Conservation (phyloP, 1,140 invertebrate species). For the Rhynchophorus ferrugineus region DNA sequence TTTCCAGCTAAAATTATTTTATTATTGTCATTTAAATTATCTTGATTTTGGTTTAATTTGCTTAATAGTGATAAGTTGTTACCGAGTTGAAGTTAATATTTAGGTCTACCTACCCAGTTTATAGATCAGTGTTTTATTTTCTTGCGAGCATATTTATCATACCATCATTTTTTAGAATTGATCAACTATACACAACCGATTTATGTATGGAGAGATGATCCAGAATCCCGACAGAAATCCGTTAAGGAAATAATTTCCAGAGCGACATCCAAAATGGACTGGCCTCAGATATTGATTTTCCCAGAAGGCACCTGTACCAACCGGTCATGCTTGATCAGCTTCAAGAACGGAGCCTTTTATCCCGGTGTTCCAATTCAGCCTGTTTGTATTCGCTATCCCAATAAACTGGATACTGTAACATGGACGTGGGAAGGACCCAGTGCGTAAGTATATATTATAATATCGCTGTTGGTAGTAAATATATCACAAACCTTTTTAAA, state of each 20-base stretch:
- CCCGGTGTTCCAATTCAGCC: conserved; percentile 93
- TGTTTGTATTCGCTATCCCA: conserved; percentile 85
- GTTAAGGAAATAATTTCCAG: conserved; percentile 84
- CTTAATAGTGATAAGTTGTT: too few species aligned
- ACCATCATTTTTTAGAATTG: conserved; percentile 69
- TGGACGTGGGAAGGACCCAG: conserved; percentile 98
- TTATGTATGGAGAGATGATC: conserved; percentile 87
- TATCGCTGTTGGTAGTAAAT: neutral
- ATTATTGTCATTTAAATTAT: too few species aligned
- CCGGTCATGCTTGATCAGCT: conserved; percentile 86
- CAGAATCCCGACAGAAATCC: conserved; percentile 83
- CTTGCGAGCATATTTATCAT: too few species aligned
- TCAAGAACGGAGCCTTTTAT: conserved; percentile 82
- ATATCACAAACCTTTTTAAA: too few species aligned
- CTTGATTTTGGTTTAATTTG: too few species aligned
- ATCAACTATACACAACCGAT: conserved; percentile 92
- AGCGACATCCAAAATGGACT: conserved; percentile 73
- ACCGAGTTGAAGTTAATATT: conserved; percentile 3
- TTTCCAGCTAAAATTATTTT: too few species aligned
- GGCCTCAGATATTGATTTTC: conserved; percentile 92
- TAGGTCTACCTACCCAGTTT: too few species aligned
- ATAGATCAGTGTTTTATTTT: too few species aligned
- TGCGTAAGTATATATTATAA: conserved; percentile 61
- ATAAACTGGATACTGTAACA: conserved; percentile 84
- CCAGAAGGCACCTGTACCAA: conserved; percentile 96